Evolutionary conservation across 2,888 invertebrate species (phyloP).

Genomic region (Calliphora vomitoria): DNA sequence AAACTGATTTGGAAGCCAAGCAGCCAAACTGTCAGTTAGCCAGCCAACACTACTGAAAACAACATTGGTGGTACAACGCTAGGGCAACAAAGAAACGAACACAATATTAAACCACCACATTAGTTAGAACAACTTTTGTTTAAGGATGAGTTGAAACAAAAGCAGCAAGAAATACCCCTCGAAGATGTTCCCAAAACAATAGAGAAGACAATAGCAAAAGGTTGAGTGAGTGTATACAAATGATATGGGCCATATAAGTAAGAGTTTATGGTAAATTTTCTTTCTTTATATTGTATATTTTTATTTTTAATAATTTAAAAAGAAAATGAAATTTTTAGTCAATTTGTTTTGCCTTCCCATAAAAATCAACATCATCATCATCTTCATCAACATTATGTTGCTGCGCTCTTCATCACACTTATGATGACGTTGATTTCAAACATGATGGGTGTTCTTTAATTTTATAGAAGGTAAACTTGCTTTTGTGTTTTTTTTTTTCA

Average conservation of each 20-base stretch:
- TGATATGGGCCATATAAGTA: slow-evolving; percentile 33
- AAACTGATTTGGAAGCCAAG: slow-evolving; percentile 49
- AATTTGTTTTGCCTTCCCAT: slow-evolving; percentile 69
- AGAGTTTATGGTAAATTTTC: slow-evolving; percentile 28
- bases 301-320: slow-evolving; percentile 34
- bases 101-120: slow-evolving; percentile 7
- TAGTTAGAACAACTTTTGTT: slow-evolving; percentile 21
- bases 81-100: neutral
- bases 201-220: slow-evolving; percentile 39
- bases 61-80: slow-evolving; percentile 47
- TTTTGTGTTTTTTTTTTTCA: too few species aligned
- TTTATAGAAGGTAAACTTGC: neutral
- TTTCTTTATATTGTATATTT: too few species aligned
- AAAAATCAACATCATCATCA: slow-evolving; percentile 60
- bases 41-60: neutral
- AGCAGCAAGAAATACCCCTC: neutral
- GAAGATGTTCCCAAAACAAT: slow-evolving; percentile 5
- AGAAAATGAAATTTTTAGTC: slow-evolving; percentile 48
- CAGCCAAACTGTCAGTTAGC: neutral
- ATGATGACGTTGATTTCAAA: slow-evolving; percentile 32
- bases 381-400: slow-evolving; percentile 38
- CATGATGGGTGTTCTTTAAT: slow-evolving; percentile 55
- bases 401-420: slow-evolving; percentile 11
- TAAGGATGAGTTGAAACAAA: slow-evolving; percentile 31
- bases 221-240: slow-evolving; percentile 6